Evolutionary conservation across 2,888 invertebrate species (phyloP), one percentile per base, ranked within the genome.

Genomic region (Diadegma fenestrale): DNA sequence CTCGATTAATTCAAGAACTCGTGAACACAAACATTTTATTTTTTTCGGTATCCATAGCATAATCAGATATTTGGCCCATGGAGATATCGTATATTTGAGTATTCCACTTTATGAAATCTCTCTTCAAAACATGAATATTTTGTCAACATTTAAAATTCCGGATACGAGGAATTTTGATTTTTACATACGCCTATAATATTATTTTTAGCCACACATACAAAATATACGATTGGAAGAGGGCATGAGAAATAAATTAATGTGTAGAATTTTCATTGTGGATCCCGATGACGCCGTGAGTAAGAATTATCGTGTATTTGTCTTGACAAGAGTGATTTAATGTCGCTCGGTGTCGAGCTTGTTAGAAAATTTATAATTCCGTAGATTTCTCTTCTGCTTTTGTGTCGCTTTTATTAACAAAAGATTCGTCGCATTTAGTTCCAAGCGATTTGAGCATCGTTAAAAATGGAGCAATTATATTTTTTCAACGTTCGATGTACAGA

Each of bases 281-380:
- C 51, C 58, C 14, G 37, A 73, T 63, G 63, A 48, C 76, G 26
- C 48, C 17, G 17, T 17, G 48, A 51, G 17, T 19, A 48, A 37
- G 41, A 51, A 76, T 66, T 51, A 66, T 76, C 76, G 33, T 51
- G 19, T 33, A 33, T 45, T 51, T 66, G 64, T 66, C 76, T 66
- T 66, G 48, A 14, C 66, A 66, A 37, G 76, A 76, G 37, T 76
- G 76, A 76, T 76, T 76, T 76, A 76, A 48, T 26, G 51, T 51
- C 51, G 17, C 17, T 66, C 45, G 37, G 17, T 51, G 64, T 76
- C 76, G 63, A 66, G 63, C 2, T 48, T 37, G 76, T 33, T 51
- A 43, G 51, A 37, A 76, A 51, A 76, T 66, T 51, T 66, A 76
- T 22, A 66, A 76, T 45, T 66, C 37, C n/a, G 48, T 37, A 7